Base-by-base conservation (phyloP, 2,888 invertebrate species). In the Aelia acuminata region DNA sequence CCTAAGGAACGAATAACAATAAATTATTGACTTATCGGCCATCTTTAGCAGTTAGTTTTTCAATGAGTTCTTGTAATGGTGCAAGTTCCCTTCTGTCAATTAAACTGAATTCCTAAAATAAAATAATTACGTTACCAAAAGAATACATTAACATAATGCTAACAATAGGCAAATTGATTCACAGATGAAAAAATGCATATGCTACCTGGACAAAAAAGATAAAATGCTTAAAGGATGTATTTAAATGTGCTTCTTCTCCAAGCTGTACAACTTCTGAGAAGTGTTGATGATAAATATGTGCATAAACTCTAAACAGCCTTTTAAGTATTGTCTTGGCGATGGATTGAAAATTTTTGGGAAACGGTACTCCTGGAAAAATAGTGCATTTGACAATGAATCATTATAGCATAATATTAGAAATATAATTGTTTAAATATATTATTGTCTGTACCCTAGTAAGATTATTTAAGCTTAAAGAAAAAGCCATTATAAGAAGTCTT, bases 201-300 rank as follows among this genome's bases (percentile, higher is more conserved):
- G 26, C 91, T 91, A 96, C 97, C 94, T 97, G 97, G 90, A 98
- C 98, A 92, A 98, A 98, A 94, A 98, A 99, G 92, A 99, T 99
- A 93, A 99, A 99, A 94, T 99, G 99, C 92, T 99, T 99, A 94
- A 99, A 99, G 91, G 98, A 98, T 89, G 99, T 99, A 93, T 99
- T 99, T 91, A 99, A 95, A 93, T 99, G 99, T 88, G 99, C 99
- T 93, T 99, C 99, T 93, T 99, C 99, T 88, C 98, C 98, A 89
- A 99, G 94, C 93, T 98, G 97, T 88, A 99, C 98, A 90, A 99
- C 98, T 94, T 99, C 97, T 88, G 97, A 96, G 93, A 99, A 99
- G 94, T 99, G 99, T 92, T 99, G 98, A 93, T 99, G 99, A 93
- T 99, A 99, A 92, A 99, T 98, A 93, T 99, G 99, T 87, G 99